These are phyloP conservation scores for Dioctria linearis DNA, from an alignment of 2,888 invertebrate species.

Conservation along the genomic window DNA sequence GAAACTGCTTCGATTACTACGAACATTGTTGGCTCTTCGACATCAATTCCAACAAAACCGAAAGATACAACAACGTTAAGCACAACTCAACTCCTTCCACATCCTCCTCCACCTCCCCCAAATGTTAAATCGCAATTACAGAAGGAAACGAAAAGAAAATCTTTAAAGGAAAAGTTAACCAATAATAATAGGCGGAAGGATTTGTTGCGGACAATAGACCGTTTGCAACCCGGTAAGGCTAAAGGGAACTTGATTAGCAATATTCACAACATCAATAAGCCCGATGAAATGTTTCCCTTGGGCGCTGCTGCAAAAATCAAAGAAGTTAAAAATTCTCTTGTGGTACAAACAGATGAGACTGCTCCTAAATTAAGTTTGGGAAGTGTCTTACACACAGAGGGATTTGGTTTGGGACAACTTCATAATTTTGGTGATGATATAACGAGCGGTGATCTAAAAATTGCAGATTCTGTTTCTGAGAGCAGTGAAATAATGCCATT, in stretches of 20 bases:
- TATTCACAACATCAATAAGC: constrained; percentile 74
- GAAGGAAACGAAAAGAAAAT: constrained; percentile 70
- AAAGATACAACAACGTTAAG: constrained; percentile 66
- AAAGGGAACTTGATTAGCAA: constrained; percentile 88
- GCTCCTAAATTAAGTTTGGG: constrained; percentile 89
- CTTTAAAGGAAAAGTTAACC: constrained; percentile 69
- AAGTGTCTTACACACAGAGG: constrained; percentile 83
- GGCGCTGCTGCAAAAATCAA: constrained; percentile 75
- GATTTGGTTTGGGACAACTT: constrained; percentile 77
- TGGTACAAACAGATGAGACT: constrained; percentile 77
- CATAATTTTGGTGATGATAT: constrained; percentile 76
- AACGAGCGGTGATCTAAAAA: constrained; percentile 62
- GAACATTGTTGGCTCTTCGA: constrained; percentile 57
- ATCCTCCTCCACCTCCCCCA: constrained; percentile 69
- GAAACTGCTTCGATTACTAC: constrained; percentile 48
- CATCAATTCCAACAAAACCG: constrained; percentile 61
- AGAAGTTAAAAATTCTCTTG: constrained; percentile 74
- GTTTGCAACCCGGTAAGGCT: constrained; percentile 88
- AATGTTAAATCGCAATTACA: constrained; percentile 69
- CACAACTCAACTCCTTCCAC: constrained; percentile 67
- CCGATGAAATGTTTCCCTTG: constrained; percentile 75
- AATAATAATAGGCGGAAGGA: constrained; percentile 76
- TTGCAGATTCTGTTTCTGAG: constrained; percentile 58
- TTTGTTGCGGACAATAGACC: constrained; percentile 86
- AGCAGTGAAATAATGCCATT: constrained; percentile 53